Evolutionary conservation across 2,888 invertebrate species (phyloP), one percentile per base, ranked within the genome.

Genomic region (Cheilosia vulpina): DNA sequence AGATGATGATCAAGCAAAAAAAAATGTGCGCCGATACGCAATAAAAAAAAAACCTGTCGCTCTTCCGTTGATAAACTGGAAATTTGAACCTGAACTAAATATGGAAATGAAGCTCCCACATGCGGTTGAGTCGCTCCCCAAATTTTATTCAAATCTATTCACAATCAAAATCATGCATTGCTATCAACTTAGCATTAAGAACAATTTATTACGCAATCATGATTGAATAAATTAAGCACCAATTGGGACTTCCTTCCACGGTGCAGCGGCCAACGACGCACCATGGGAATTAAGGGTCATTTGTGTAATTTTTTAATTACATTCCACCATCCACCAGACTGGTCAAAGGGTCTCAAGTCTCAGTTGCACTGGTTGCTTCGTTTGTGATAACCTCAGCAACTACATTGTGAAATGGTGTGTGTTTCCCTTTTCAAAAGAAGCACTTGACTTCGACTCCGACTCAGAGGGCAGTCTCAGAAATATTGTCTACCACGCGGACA

Each of bases 151-250:
- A 4, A 41, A 31, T 17, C 21, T 57, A 65, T 55, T 55, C 24
- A 31, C n/a, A 24, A 34, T 19, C 31, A 47, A 66, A 75, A 58
- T 58, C 58, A 66, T 66, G 75, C 58, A 41, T 75, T 57, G 50
- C 57, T 27, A 58, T 69, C 69, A 53, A 71, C 77, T 41, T 45
- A 17, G 43, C 65, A 77, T 66, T 71, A 58, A 53, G 50, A 53
- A 60, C 21, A 72, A 82, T 82, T 82, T 78, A 82, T 78, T 57
- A 72, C 62, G 47, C 66, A 66, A 82, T 77, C 47, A 57, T 68
- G 72, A 66, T 72, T 78, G 78, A 60, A 82, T 82, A 72, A 82
- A 72, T 78, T 82, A 72, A 72, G 50, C 24, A 15, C 19, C 47
- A 77, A 66, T 60, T 72, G 52, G 71, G 69, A 66, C 53, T 50